Base-by-base conservation (phyloP, 64 coral and sea anemone species). In the Montipora capricornis region DNA sequence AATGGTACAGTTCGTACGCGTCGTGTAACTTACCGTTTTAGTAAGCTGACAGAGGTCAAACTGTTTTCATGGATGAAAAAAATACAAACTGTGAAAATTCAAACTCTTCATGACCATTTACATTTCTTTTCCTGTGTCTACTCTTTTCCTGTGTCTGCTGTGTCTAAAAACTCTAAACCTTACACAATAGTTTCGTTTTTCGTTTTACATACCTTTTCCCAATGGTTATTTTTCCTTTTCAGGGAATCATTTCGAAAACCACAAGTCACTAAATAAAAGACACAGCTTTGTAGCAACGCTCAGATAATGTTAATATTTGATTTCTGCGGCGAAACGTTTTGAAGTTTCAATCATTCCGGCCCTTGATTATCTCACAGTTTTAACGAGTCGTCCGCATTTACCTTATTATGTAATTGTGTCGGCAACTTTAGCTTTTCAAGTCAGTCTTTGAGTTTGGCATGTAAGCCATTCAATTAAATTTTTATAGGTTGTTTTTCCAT, bases 401-500 rank as follows among this genome's bases (percentile, higher is more conserved):
- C 51, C 66, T 20, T 17, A 73, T 71, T 66, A 86, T 44, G 20
- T 24, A 71, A 49, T 51, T 86, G 44, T 49, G 16, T 84, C 44
- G 24, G 55, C 81, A 15, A 2, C 81, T 37, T 47, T 24, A 47
- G 12, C 44, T 15, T 47, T 48, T 86, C 20, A 84, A 83, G 82
- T 68, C 8, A 49, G 9, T 47, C 47, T 73, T 50, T 15, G 19
- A 44, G 47, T 73, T 49, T 45, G 53, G 53, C 53, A 0, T 37
- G 5, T 55, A 84, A 83, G 26, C 37, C 13, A 5, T 17, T 73
- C 8, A 13, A 86, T 86, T 86, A 86, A 86, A 71, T 22, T 86
- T 86, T 86, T 19, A 86, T 86, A 20, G 47, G 49, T 68, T 73
- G 19, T n/a, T 50, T 86, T 86, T 14, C 37, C 46, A 47, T 68